A percentile compares a stretch with the other conserved stretches of the same genome.
These are phyloP conservation scores for Petrocephalus microphthalmus DNA, from an alignment of 2,113 vertebrate genomes.

Conservation along the genomic window DNA sequence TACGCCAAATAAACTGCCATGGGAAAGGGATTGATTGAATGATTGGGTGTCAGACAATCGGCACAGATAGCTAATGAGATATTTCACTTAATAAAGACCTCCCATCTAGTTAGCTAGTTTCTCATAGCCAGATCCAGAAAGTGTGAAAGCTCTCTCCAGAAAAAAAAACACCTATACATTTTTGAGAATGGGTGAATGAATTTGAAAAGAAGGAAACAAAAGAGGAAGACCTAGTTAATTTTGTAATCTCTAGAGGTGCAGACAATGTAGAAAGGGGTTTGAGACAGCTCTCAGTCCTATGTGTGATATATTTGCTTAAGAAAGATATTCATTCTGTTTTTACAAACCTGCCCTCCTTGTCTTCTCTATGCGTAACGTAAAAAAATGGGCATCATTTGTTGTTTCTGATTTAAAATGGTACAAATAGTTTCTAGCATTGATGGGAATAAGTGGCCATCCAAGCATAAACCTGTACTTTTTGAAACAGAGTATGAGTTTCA, in stretches of 20 bases:
- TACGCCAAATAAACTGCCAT: not conserved
- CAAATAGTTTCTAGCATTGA: not conserved
- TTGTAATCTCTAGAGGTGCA: conserved; percentile 26
- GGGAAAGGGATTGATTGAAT: not conserved
- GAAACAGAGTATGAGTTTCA: not conserved
- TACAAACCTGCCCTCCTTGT: conserved; percentile 27
- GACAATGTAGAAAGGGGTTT: conserved; percentile 14
- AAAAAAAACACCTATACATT: conserved; percentile 2
- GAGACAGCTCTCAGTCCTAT: conserved; percentile 1
- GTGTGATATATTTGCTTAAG: conserved; percentile 21
- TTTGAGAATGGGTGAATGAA: conserved; percentile 16
- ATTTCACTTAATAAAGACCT: conserved; percentile 19
- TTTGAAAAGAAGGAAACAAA: conserved; percentile 20
- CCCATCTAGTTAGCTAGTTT: not conserved
- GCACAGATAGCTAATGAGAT: conserved; percentile 12
- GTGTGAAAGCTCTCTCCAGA: not conserved
- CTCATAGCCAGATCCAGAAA: not conserved
- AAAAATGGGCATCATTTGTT: not conserved
- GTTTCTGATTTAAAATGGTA: not conserved
- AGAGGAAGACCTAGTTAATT: conserved; percentile 24
- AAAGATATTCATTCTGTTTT: conserved; percentile 16
- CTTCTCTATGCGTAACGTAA: conserved; percentile 19
- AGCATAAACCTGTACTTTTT: not conserved
- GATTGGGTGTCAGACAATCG: not conserved
- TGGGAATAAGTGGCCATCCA: not conserved